phyloP scores from a whole-genome alignment of 92 coral and sea anemone species.

The Scolanthus callimorphus region DNA sequence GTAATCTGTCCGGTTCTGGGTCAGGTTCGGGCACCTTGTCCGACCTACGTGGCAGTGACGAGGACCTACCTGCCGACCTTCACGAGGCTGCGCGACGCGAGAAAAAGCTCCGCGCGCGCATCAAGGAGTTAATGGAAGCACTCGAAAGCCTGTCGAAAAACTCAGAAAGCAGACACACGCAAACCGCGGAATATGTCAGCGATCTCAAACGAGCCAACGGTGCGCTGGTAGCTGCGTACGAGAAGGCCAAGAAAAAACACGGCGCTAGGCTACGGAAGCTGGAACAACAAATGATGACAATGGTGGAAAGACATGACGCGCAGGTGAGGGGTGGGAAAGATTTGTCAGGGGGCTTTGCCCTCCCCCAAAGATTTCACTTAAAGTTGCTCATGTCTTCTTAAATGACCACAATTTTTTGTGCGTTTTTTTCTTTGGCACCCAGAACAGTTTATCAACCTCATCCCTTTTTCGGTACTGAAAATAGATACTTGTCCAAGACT shows the following conservation, averaged over 20 bases:
- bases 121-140: slow-evolving; percentile 90
- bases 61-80: slow-evolving; percentile 87
- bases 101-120: slow-evolving; percentile 82
- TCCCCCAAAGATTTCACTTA: no score
- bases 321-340: slow-evolving; percentile 52
- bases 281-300: slow-evolving; percentile 96
- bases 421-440: neutral
- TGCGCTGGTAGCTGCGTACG: slow-evolving; percentile 97
- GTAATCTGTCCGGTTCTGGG: slow-evolving; percentile 55
- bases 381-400: no score
- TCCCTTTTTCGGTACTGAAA: neutral
- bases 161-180: slow-evolving; percentile 87
- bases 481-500: neutral
- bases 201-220: slow-evolving; percentile 96
- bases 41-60: slow-evolving; percentile 83
- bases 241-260: slow-evolving; percentile 96
- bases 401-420: no score
- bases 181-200: slow-evolving; percentile 95
- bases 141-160: slow-evolving; percentile 90
- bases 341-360: neutral
- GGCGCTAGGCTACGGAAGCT: slow-evolving; percentile 84
- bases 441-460: neutral
- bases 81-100: slow-evolving; percentile 94
- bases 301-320: slow-evolving; percentile 94
- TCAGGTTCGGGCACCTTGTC: slow-evolving; percentile 93